Base-by-base conservation (phyloP, 2,888 invertebrate genomes). In the Dolichopus griseipennis region DNA sequence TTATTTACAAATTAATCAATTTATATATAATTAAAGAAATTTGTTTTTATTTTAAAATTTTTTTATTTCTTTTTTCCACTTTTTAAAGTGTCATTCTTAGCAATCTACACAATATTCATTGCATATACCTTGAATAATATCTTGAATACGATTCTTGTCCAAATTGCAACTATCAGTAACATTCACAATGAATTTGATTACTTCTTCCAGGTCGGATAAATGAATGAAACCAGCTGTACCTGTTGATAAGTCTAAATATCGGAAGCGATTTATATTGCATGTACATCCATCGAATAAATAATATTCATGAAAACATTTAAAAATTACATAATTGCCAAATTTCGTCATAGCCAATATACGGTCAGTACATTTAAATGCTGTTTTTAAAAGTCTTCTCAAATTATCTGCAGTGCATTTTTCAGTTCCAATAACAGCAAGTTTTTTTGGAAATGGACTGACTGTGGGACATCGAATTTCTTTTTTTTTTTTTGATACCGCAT, bases 291-390 rank as follows among this genome's bases (percentile, higher is more conserved):
- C 77, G 34, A 78, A 80, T 0, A 81, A 63, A 61, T 75, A 77
- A 70, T 74, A 79, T 1, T 65, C 43, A 37, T 71, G 68, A 37
- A 72, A 73, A 21, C 73, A 73, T 65, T 75, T 76, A 64, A 81
- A 81, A 1, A 78, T 75, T 0, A 80, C 76, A 72, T 77, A 81
- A 67, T 79, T 80, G 10, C 79, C 79, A 79, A 79, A 80, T 2
- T 79, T 79, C 1, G 81, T 80, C 75, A 81, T 77, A 0, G 75
- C 72, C 0, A 81, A 72, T 7, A 78, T 72, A 12, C 81, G 77
- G 73, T 78, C 78, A 62, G 78, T 74, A n/a, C 75, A 75, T 12
- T 74, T 74, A 33, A 81, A 79, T 0, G 75, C 77, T 2, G 75
- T 73, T 12, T 71, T 69, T 0, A 81, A 69, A 22, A 80, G 66